Base-by-base conservation (phyloP, 2,797 vertebrate species). In the Enteromius radiatus region DNA sequence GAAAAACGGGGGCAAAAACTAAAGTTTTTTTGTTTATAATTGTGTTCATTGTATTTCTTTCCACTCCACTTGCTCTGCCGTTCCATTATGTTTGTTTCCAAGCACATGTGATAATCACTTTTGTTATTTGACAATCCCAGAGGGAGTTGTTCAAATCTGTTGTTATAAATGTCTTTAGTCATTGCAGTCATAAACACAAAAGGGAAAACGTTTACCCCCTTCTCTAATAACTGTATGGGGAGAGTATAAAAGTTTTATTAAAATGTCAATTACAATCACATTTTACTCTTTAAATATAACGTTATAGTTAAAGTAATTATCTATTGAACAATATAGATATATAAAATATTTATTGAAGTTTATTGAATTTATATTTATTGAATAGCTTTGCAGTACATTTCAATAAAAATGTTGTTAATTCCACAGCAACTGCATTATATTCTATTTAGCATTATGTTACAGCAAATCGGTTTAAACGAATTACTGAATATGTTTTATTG, bases 191-290 rank as follows among this genome's bases (percentile, higher is more conserved):
- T 78, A 86, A 88, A 28, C 19, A 78, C 12, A 64, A 74, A 67
- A 59, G 5, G 33, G 54, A 68, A 68, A 84, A 84, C 69, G 75
- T 23, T 81, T 81, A 78, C 41, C 19, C 36, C 56, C 52, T 67
- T 74, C 64, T 26, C 33, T 83, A 81, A 86, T 52, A 86, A 87
- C 65, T 65, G 84, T 75, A 81, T 14, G 12, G 84, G 76, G 80
- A 83, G 69, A 36, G 74, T 65, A 80, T 87, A 41, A 63, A 36
- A 26, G 36, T 38, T 38, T 38, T 38, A 38, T 38, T 64, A 70
- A 73, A 73, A 71, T 81, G 17, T 6, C 47, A 49, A 15, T 49
- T 49, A 49, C 15, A 49, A 45, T 47, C 14, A 5, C 45, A 38
- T 38, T 38, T 9, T 38, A 38, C 8, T 9, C 8, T 38, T 38